Conservation (phyloP, 2,113 vertebrate species). For the Blennius ocellaris region DNA sequence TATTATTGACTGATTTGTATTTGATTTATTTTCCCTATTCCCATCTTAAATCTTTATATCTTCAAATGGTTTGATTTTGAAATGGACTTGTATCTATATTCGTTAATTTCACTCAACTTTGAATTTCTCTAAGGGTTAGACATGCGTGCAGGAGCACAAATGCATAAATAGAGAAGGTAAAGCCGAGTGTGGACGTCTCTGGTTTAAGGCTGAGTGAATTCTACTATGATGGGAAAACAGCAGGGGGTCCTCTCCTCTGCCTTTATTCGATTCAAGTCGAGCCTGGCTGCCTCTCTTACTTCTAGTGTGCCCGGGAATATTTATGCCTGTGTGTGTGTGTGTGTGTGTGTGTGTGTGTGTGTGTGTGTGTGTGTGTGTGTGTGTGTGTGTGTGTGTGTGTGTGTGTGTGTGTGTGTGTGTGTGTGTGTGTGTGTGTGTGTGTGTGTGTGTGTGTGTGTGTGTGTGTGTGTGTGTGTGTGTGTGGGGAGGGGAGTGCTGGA, state of each 20-base stretch:
- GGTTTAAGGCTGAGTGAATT: slow-evolving; percentile 50
- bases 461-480: slow-evolving; percentile 32
- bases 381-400: slow-evolving; percentile 32
- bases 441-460: slow-evolving; percentile 32
- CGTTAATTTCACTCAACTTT: no score
- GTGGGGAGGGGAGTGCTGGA: slow-evolving; percentile 44
- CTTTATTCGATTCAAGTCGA: slow-evolving; percentile 68
- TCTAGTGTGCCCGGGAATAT: slow-evolving; percentile 52
- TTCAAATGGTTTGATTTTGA: no score
- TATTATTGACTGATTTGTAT: no score
- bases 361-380: slow-evolving; percentile 32
- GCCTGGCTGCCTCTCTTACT: slow-evolving; percentile 55
- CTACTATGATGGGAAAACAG: slow-evolving; percentile 61
- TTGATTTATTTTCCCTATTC: no score
- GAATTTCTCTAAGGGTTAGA: slow-evolving; percentile 1
- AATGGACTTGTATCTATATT: no score
- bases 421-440: slow-evolving; percentile 32
- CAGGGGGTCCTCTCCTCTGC: slow-evolving; percentile 58
- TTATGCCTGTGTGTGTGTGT: slow-evolving; percentile 45
- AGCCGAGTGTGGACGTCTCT: slow-evolving; percentile 13
- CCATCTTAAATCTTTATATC: no score
- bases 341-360: slow-evolving; percentile 22
- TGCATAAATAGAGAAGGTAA: slow-evolving; percentile 13
- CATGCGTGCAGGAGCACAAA: slow-evolving; percentile 3
- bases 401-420: slow-evolving; percentile 32